These are phyloP conservation scores for Antitype chi DNA, from an alignment of 2,888 invertebrate genomes.

Conservation along the genomic window DNA sequence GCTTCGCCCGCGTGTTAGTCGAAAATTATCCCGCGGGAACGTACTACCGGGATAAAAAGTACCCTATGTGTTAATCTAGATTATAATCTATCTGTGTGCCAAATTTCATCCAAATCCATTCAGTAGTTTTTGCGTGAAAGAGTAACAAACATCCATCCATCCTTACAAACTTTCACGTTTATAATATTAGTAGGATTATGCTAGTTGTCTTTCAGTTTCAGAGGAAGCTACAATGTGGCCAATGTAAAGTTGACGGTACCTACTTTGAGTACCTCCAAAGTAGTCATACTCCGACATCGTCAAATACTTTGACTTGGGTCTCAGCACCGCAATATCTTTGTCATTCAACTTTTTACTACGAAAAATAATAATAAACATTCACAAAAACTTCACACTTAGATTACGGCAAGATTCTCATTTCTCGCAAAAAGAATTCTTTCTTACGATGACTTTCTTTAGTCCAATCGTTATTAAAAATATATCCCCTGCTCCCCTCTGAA, in stretches of 20 bases:
- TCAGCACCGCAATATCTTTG: slow-evolving; percentile 32
- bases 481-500: slow-evolving; percentile 86
- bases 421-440: slow-evolving; percentile 75
- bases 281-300: slow-evolving; percentile 5
- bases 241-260: background rate
- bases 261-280: background rate
- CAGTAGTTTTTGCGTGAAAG: no score
- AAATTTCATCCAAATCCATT: no score
- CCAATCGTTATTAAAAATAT: slow-evolving; percentile 90
- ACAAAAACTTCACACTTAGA: slow-evolving; percentile 76
- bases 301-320: slow-evolving; percentile 13
- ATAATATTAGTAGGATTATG: no score
- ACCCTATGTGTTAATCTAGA: no score
- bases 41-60: no score
- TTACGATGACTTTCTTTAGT: slow-evolving; percentile 82
- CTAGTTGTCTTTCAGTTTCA: background rate
- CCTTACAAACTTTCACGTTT: no score
- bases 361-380: slow-evolving; percentile 66
- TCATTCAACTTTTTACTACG: slow-evolving; percentile 57
- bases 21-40: no score
- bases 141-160: no score
- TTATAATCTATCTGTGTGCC: no score
- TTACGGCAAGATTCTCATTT: slow-evolving; percentile 75
- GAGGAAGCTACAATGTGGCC: background rate
- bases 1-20: no score